Evolutionary conservation across 2,113 vertebrate genomes (phyloP), one percentile per base, ranked within the genome.

Genomic region (Centrocercus urophasianus): DNA sequence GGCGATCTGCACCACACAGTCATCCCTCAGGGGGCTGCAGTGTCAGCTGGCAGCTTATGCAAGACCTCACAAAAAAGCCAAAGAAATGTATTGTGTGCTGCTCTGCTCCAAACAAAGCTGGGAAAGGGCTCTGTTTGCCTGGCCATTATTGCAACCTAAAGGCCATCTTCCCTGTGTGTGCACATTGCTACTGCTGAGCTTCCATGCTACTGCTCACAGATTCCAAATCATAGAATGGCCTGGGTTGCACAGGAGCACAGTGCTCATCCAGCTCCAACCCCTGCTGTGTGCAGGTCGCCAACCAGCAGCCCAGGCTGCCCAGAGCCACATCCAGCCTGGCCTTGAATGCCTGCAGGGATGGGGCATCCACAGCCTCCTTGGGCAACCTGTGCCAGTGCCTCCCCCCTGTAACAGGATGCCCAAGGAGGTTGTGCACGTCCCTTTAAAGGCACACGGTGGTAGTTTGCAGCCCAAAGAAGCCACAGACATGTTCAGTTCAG

Each of bases 31-130:
- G 83, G 88, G 89, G 60, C 63, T 89, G 87, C 1, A 17, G 12
- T 34, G 87, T 85, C 87, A 93, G 84, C 42, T 43, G 42, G 42
- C 93, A 77, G 82, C 56, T 94, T 89, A 88, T 74, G 93, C 89
- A 96, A 96, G 93, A 25, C 60, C 89, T 76, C 89, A 75, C 71
- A 76, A 14, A 83, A 56, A 71, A 73, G 47, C 75, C 85, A 77
- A 48, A 77, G 47, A 80, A 85, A 87, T 57, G 27, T 36, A 50
- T 38, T 63, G 78, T n/a, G 43, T 89, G 82, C 89, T 80, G 12
- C 72, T 80, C 57, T 5, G 64, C 4, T 86, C 91, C 94, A 95
- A 89, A 88, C 6, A 30, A 60, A 95, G 89, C 77, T 71, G 85
- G 78, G 87, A 87, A 93, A 34, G 42, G 61, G 61, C 52, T 56